These are phyloP conservation scores for Neuroterus valhalla DNA, from an alignment of 1,140 invertebrate species.

Conservation along the genomic window DNA sequence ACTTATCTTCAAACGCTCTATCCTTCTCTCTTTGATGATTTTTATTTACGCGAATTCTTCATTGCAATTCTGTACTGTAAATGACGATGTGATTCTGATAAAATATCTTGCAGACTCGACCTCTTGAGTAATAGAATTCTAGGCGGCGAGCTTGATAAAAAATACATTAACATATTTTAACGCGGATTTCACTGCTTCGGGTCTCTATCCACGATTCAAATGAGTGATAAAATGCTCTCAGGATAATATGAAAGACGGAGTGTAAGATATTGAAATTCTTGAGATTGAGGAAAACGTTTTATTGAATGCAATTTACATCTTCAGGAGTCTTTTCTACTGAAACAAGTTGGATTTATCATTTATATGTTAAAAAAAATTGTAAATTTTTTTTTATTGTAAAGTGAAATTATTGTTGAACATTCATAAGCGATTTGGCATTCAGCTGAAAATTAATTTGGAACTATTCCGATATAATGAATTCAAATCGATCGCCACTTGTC, in stretches of 20 bases:
- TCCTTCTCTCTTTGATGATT: background rate
- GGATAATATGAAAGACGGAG: constrained; percentile 18
- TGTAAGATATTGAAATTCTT: constrained; percentile 27
- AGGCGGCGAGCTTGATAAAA: constrained; percentile 17
- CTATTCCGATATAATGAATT: background rate
- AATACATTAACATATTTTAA: constrained; percentile 29
- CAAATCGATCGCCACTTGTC: constrained; percentile 15
- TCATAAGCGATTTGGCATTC: too few relatives aligned
- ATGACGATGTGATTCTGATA: constrained; percentile 26
- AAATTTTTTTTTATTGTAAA: too few relatives aligned
- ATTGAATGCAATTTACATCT: constrained; percentile 9
- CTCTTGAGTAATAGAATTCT: constrained; percentile 12
- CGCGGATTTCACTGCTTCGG: background rate
- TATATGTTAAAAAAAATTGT: too few relatives aligned
- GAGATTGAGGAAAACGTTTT: constrained; percentile 11
- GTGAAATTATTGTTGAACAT: too few relatives aligned
- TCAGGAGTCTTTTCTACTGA: background rate
- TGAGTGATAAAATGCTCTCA: constrained; percentile 24
- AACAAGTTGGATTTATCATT: background rate
- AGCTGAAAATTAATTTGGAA: too few relatives aligned
- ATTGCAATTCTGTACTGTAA: background rate
- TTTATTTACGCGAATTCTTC: background rate
- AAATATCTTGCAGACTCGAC: constrained; percentile 16
- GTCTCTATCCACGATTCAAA: constrained; percentile 16
- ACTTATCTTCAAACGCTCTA: background rate